A percentile compares a stretch with the other conserved stretches of the same genome.
Evolutionary conservation across 2,113 vertebrate species (phyloP).

Genomic region (Aptenodytes forsteri): DNA sequence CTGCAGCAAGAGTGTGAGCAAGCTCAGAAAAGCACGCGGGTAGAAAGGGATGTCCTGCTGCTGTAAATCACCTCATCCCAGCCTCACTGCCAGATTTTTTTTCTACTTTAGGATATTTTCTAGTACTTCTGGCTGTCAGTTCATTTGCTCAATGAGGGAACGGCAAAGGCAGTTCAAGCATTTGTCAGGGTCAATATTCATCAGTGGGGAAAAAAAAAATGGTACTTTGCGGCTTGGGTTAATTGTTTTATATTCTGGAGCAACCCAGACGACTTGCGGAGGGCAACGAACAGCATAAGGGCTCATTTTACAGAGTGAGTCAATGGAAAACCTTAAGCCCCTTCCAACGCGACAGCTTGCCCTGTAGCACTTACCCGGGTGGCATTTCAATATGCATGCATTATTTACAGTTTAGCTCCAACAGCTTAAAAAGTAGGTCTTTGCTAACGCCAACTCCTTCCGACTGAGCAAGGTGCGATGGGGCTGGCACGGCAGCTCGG

Average conservation of each 20-base stretch:
- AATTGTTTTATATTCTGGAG: neutral
- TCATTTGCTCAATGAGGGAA: neutral
- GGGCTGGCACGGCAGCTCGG: neutral
- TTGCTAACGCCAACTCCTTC: neutral
- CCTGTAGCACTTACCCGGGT: neutral
- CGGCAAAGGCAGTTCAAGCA: neutral
- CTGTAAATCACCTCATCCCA: neutral
- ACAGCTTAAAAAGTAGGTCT: neutral
- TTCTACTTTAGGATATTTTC: neutral
- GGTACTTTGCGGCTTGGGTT: neutral
- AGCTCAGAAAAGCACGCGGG: neutral
- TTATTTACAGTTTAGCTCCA: neutral
- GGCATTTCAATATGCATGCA: neutral
- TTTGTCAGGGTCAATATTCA: neutral
- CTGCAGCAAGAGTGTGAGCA: neutral
- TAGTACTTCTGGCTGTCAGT: neutral
- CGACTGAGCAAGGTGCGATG: neutral
- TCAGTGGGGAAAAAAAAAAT: accelerated
- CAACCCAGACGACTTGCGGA: neutral
- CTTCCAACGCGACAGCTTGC: neutral
- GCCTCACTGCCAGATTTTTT: neutral
- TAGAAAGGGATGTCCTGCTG: neutral
- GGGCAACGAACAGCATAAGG: neutral
- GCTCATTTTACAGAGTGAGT: neutral
- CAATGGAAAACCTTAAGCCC: neutral